Percentiles rank a stretch among this genome's conserved stretches.
phyloP scores from a whole-genome alignment of 2,888 invertebrate genomes.

The Ormyrus thymus region DNA sequence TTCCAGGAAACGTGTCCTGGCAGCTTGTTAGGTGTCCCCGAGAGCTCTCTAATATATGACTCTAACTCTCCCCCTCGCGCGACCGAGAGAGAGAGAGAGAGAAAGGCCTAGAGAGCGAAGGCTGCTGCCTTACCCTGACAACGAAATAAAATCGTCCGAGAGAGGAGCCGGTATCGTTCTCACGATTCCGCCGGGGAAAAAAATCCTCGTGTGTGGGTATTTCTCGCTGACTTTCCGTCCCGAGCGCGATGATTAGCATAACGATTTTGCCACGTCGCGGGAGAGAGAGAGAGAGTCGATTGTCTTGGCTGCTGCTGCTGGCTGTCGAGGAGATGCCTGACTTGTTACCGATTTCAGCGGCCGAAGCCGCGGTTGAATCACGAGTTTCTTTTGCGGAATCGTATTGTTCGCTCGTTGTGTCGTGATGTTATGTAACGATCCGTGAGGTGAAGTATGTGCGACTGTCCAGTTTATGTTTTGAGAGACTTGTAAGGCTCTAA shows the following conservation, averaged over 20 bases:
- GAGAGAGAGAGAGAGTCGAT: neutral
- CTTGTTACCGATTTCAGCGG: no score
- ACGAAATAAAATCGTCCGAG: constrained; percentile 59
- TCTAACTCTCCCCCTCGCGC: constrained; percentile 65
- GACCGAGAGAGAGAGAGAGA: constrained; percentile 30
- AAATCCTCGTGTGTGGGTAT: constrained; percentile 32
- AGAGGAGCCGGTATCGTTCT: constrained; percentile 50
- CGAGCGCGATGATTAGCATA: constrained; percentile 50
- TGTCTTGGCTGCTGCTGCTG: neutral
- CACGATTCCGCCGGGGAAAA: constrained; percentile 48
- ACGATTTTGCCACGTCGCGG: constrained; percentile 44
- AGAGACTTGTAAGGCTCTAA: no score
- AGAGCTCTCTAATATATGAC: constrained; percentile 72
- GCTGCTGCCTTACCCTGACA: constrained; percentile 52
- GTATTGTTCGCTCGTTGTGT: no score
- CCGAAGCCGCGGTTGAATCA: no score
- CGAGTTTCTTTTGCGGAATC: no score
- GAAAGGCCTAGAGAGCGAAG: constrained; percentile 31
- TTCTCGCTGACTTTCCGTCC: neutral
- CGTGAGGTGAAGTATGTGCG: no score
- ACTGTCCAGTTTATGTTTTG: no score
- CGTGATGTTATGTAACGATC: no score
- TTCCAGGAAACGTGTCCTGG: constrained; percentile 72
- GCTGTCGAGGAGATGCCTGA: no score
- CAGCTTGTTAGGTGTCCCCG: constrained; percentile 73